Base-by-base conservation (phyloP, 2,888 invertebrate species). In the Sesamia inferens region DNA sequence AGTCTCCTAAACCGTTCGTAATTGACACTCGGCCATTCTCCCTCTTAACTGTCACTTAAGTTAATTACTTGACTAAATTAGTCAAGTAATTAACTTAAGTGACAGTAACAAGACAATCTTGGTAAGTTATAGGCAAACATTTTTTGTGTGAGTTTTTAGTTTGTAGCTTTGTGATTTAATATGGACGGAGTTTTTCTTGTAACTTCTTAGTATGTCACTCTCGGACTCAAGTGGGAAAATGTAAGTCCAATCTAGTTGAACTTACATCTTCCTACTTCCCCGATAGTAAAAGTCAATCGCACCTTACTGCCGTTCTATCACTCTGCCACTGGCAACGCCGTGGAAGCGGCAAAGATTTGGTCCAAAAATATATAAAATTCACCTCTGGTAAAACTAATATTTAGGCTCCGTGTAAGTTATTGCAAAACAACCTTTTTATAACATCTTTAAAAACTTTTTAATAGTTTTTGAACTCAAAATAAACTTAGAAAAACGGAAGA, bases 51-150 rank as follows among this genome's bases (percentile, higher is more conserved):
- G 61, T 61, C 71, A 68, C 71, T 82, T 79, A 66, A 67, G 63
- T 76, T 78, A 84, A 78, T 70, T 62, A 55, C 48, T 77, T 77
- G 59, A 51, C 69, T 72, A 83, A 82, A 74, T 77, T 62, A 24
- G n/a, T n/a, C n/a, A n/a, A n/a, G n/a, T n/a, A n/a, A n/a, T n/a
- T n/a, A n/a, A n/a, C n/a, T n/a, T n/a, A n/a, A n/a, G n/a, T n/a
- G n/a, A n/a, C n/a, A n/a, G n/a, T n/a, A n/a, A n/a, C n/a, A n/a
- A n/a, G n/a, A n/a, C n/a, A n/a, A n/a, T 77, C 62, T 78, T 54
- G 39, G 44, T 16, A 73, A 76, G 72, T 67, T 64, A 72, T 67
- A 11, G 31, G 48, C 54, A 68, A 31, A 61, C 78, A 47, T 22
- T 61, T 64, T 57, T 47, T 31, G 31, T 69, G 44, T 31, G 10